phyloP scores from a whole-genome alignment of 2,797 vertebrate genomes.

The Myotis myotis region DNA sequence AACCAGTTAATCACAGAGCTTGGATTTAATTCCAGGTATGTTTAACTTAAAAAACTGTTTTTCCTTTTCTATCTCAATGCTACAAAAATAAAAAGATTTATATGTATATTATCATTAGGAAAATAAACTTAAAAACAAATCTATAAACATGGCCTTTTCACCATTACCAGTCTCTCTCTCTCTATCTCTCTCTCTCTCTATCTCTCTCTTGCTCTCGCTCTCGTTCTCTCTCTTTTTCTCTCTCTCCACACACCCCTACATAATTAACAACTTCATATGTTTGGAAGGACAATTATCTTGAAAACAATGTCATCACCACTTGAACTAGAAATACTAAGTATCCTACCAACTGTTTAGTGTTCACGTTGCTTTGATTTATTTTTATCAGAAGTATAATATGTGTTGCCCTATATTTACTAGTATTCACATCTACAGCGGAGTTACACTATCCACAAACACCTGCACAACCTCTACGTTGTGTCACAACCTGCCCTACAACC shows the following conservation, averaged over 20 bases:
- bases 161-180: background rate
- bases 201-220: too few species aligned
- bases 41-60: slow-evolving; percentile 1
- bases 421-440: background rate
- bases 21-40: background rate
- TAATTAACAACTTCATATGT: background rate
- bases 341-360: background rate
- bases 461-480: background rate
- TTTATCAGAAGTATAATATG: background rate
- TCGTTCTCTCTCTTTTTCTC: background rate
- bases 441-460: background rate
- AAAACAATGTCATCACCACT: background rate
- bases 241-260: background rate
- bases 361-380: background rate
- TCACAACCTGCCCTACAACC: background rate
- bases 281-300: background rate
- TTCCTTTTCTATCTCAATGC: background rate
- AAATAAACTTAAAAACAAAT: slow-evolving; percentile 20
- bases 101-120: background rate
- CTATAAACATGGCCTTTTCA: background rate
- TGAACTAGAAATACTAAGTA: background rate
- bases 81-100: background rate
- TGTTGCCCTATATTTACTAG: background rate
- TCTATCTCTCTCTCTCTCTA: background rate
- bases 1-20: background rate